Base-by-base conservation (phyloP, 2,113 vertebrate genomes). In the Rhinopomastus cyanomelas region DNA sequence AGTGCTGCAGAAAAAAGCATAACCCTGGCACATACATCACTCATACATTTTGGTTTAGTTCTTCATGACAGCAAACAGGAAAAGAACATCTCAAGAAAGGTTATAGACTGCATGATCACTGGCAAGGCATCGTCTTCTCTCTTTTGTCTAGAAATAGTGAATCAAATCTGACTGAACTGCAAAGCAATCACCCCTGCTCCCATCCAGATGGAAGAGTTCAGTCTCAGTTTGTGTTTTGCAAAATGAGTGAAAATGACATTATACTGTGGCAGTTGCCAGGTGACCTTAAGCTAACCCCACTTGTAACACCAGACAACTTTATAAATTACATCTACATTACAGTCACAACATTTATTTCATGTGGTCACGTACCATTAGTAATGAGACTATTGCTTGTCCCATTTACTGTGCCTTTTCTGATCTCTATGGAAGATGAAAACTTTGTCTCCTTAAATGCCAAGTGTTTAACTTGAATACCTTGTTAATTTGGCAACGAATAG, bases 171-270 rank as follows among this genome's bases (percentile, higher is more conserved):
- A 71, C 77, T 6, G 3, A 89, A 94, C 92, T 85, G 76, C 80
- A 82, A 82, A 89, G 46, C 80, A 68, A 60, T 78, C 69, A 81
- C 44, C 32, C 26, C n/a, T 89, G 51, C 44, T 72, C 27, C 44
- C 17, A 78, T 71, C 57, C 80, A 88, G 80, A 81, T 76, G 69
- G 93, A 78, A 89, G 51, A 91, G 32, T 93, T 94, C 85, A 94
- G 57, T 65, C 36, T 42, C 29, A 25, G 59, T 92, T 85, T 82
- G 32, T 92, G 36, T 92, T 88, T 88, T 85, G 65, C 56, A 69
- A 84, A 84, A 73, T 69, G 64, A 69, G 10, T 65, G 69, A 91
- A 80, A 92, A 88, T 71, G 73, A 71, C 27, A 53, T 51, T 49
- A 27, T 75, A 42, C 15, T 49, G 30, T 81, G 82, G 64, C 67